Conservation (phyloP, 2,797 vertebrate species). For the Thalassophryne amazonica region DNA sequence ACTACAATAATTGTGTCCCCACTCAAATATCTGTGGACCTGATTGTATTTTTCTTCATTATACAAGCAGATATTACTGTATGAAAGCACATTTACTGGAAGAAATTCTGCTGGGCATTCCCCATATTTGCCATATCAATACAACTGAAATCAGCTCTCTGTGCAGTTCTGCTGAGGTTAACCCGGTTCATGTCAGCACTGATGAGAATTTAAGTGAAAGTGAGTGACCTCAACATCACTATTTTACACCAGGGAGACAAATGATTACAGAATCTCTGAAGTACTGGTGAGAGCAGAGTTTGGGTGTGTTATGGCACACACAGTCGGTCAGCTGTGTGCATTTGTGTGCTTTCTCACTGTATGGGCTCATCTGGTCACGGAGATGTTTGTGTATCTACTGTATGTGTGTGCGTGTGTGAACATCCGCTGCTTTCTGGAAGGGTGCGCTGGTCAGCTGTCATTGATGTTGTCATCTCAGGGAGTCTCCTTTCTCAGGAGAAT, state of each 20-base stretch:
- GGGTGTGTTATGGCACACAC: slow-evolving; percentile 38
- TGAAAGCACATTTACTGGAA: too few relatives aligned
- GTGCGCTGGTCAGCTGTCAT: slow-evolving; percentile 68
- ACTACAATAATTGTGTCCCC: too few relatives aligned
- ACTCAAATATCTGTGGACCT: too few relatives aligned
- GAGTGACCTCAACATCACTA: slow-evolving; percentile 48
- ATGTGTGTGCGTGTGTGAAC: slow-evolving; percentile 1
- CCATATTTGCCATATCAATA: too few relatives aligned
- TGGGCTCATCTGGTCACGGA: background rate
- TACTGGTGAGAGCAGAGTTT: slow-evolving; percentile 26
- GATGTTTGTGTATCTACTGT: background rate
- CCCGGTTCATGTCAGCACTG: slow-evolving; percentile 32
- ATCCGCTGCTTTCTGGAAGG: slow-evolving; percentile 25
- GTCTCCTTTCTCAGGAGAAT: slow-evolving; percentile 63
- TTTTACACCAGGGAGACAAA: slow-evolving; percentile 45
- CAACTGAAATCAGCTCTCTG: background rate
- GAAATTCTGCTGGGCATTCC: too few relatives aligned
- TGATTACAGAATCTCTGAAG: slow-evolving; percentile 47
- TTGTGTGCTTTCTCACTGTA: slow-evolving; percentile 3
- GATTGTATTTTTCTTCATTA: too few relatives aligned
- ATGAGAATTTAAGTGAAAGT: slow-evolving; percentile 22
- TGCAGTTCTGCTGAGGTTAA: slow-evolving; percentile 34
- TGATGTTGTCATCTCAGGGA: slow-evolving; percentile 64
- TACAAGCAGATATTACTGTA: too few relatives aligned
- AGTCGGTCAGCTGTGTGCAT: slow-evolving; percentile 25